Evolutionary conservation across 2,888 invertebrate genomes (phyloP), one percentile per base, ranked within the genome.

Genomic region (Villa cingulata): DNA sequence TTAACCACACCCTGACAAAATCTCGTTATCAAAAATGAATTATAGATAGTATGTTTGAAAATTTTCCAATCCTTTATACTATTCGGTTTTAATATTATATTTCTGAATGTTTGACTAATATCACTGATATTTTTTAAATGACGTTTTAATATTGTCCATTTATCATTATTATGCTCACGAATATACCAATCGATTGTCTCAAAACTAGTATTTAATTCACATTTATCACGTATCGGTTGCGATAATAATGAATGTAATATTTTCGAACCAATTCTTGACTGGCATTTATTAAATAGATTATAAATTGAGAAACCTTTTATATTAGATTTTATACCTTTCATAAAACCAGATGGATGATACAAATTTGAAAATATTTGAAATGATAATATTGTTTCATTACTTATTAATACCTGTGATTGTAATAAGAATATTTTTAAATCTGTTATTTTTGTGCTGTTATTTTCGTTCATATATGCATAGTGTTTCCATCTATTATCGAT

Each of bases 311-410:
- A 63, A 1, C 80, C 80, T 62, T 80, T 74, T 29, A 58, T 65
- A 23, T 63, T 61, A 2, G 61, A 63, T 10, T 65, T 69, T 59
- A 80, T 80, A 55, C 62, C 64, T 15, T 65, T 69, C 59, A 81
- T 82, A 56, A 76, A 79, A 20, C 72, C 72, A 23, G 81, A 78
- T n/a, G 82, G 81, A 39, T 48, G 45, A 34, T 45, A 37, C 14
- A 20, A 15, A 38, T 53, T 38, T 41, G 76, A 72, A 58, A 85
- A 80, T 49, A 86, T 78, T 60, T 82, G 78, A 36, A 86, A 62
- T 2, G 78, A 77, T 53, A 72, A 72, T 57, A 76, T 78, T 1
- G 77, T 75, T 27, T 74, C 72, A 23, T 74, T 71, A 61, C 80
- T 79, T 23, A 82, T 66, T 55, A 74, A 70, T 16, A 82, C 73